These are phyloP conservation scores for Minunthozetes semirufus DNA, from an alignment of 2,888 invertebrate species.

Conservation along the genomic window DNA sequence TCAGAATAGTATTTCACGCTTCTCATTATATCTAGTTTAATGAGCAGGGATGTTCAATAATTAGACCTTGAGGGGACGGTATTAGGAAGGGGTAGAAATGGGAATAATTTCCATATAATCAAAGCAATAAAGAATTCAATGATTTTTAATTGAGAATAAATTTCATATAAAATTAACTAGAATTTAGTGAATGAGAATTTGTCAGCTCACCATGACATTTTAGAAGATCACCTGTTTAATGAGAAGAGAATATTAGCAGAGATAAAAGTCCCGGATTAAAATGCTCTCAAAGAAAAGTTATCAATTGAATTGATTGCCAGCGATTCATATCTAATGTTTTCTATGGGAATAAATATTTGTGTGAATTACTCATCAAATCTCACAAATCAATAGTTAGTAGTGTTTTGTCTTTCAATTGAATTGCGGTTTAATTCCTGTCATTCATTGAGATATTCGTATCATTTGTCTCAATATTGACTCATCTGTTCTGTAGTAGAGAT, in stretches of 20 bases:
- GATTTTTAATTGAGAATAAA: too few relatives aligned
- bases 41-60: not conserved
- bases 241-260: too few relatives aligned
- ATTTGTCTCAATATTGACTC: not conserved
- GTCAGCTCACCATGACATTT: too few relatives aligned
- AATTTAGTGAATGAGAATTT: too few relatives aligned
- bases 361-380: constrained; percentile 13
- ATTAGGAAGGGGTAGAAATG: too few relatives aligned
- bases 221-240: too few relatives aligned
- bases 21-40: not conserved
- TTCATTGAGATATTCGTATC: not conserved
- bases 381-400: not conserved
- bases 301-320: not conserved
- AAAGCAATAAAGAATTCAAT: too few relatives aligned
- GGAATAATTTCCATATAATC: too few relatives aligned
- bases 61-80: not conserved
- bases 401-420: not conserved
- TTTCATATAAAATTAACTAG: too few relatives aligned
- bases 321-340: not conserved
- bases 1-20: not conserved
- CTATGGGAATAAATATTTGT: not conserved
- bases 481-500: not conserved
- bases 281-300: not conserved
- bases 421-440: not conserved
- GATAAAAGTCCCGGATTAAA: not conserved